A percentile compares a stretch with the other conserved stretches of the same genome.
Evolutionary conservation across 2,113 vertebrate genomes (phyloP).

Genomic region (Laticauda laticaudata): DNA sequence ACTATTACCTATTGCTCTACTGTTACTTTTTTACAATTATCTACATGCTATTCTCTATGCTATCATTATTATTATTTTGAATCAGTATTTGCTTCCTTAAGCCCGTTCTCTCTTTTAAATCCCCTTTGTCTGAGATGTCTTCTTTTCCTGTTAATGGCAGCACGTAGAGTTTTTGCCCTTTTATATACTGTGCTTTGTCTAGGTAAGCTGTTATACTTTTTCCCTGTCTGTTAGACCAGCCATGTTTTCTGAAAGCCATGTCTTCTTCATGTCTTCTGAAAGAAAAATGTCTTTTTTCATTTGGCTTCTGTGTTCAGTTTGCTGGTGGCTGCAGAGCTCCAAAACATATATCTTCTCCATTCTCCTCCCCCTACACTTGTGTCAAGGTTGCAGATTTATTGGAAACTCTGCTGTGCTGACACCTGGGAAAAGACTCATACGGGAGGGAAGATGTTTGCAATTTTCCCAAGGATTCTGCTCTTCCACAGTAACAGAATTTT

Average conservation of each 20-base stretch:
- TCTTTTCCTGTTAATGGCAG: neutral
- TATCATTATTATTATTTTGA: neutral
- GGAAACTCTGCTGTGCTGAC: neutral
- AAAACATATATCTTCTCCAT: neutral
- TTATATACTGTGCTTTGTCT: neutral
- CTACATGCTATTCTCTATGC: too few relatives aligned
- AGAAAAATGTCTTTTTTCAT: neutral
- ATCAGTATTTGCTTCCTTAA: neutral
- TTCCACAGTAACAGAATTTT: constrained; percentile 45
- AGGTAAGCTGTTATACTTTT: neutral
- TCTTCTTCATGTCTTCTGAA: neutral
- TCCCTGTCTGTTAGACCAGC: neutral
- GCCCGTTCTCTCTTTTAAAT: neutral
- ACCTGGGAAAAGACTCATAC: neutral
- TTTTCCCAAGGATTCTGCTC: neutral
- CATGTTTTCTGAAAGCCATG: neutral
- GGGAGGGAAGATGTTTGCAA: neutral
- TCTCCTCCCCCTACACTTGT: neutral
- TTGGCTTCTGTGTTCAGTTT: neutral
- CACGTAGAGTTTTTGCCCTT: neutral
- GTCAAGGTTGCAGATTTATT: neutral
- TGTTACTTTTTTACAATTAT: neutral
- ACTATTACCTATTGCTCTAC: neutral
- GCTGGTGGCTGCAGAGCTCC: neutral
- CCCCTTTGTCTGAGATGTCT: neutral